Base-by-base conservation (phyloP, 2,113 vertebrate species). In the Carassius auratus region DNA sequence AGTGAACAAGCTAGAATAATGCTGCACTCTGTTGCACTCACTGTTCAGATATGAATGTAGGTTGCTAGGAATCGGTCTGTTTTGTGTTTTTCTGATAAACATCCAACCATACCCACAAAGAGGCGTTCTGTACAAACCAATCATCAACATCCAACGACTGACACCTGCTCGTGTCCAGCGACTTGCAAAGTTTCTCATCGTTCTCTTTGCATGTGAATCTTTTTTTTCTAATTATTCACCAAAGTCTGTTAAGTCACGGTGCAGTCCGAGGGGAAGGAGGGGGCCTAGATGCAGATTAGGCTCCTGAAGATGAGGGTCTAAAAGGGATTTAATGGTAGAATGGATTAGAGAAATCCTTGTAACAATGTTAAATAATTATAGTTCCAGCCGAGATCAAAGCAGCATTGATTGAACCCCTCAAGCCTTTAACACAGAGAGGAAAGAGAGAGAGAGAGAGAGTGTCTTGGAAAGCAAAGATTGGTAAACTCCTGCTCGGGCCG, bases 381-480 rank as follows among this genome's bases (percentile, higher is more conserved):
- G n/a, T n/a, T n/a, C n/a, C n/a, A n/a, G n/a, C n/a, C n/a, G n/a
- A n/a, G n/a, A n/a, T n/a, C n/a, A n/a, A n/a, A n/a, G n/a, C n/a
- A n/a, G n/a, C n/a, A n/a, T n/a, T n/a, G n/a, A n/a, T n/a, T n/a
- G n/a, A n/a, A n/a, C n/a, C n/a, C n/a, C n/a, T n/a, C n/a, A n/a
- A n/a, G n/a, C n/a, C n/a, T n/a, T n/a, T n/a, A n/a, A n/a, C n/a
- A n/a, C n/a, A n/a, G n/a, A n/a, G n/a, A n/a, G n/a, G n/a, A n/a
- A n/a, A n/a, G n/a, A n/a, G n/a, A n/a, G n/a, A n/a, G n/a, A 97
- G 95, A 93, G 95, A 94, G 96, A 95, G 95, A 61, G 94, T 95
- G 76, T 97, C 96, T 96, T 95, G 95, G 96, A 99, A 95, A 94
- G 94, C 92, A 91, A 94, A 97, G 96, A 96, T 95, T 96, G 96